Percentiles rank a stretch among this genome's conserved stretches.
phyloP scores from a whole-genome alignment of 2,888 invertebrate genomes.

The Drosophila melanosoma region DNA sequence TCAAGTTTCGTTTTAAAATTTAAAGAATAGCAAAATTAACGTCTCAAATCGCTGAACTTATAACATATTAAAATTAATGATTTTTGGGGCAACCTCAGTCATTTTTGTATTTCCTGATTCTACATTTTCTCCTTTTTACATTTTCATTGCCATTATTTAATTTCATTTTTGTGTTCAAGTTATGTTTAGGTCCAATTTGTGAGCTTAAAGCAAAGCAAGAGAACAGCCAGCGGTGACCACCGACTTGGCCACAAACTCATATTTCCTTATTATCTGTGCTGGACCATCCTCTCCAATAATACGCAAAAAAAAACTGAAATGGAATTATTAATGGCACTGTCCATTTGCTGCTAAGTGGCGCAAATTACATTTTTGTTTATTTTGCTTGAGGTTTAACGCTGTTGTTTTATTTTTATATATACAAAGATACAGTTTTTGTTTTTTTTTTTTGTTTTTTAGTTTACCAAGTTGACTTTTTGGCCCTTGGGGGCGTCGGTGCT shows the following conservation, averaged over 20 bases:
- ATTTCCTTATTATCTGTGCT: constrained; percentile 74
- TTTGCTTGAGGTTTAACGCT: constrained; percentile 58
- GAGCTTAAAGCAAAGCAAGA: constrained; percentile 46
- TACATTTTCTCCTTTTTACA: not conserved
- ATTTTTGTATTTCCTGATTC: constrained; percentile 18
- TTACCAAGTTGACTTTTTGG: constrained; percentile 54
- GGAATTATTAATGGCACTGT: constrained; percentile 80
- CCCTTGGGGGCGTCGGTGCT: constrained; percentile 36
- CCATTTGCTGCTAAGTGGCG: constrained; percentile 80
- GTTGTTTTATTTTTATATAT: constrained; percentile 46
- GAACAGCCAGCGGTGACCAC: constrained; percentile 30
- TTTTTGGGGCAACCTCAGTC: constrained; percentile 4
- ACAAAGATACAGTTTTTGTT: constrained; percentile 29
- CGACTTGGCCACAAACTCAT: constrained; percentile 62
- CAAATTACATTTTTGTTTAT: constrained; percentile 80
- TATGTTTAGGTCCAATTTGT: constrained; percentile 35
- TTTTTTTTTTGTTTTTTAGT: constrained; percentile 14
- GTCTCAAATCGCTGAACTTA: not conserved
- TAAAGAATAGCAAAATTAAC: not conserved
- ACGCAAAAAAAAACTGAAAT: constrained; percentile 52
- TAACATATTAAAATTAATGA: not conserved
- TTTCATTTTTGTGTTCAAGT: constrained; percentile 24
- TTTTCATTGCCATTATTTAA: constrained; percentile 47
- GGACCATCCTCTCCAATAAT: constrained; percentile 27
- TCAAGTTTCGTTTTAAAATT: not conserved